Evolutionary conservation across 2,113 vertebrate species (phyloP).

Genomic region (Pycnonotus jocosus): DNA sequence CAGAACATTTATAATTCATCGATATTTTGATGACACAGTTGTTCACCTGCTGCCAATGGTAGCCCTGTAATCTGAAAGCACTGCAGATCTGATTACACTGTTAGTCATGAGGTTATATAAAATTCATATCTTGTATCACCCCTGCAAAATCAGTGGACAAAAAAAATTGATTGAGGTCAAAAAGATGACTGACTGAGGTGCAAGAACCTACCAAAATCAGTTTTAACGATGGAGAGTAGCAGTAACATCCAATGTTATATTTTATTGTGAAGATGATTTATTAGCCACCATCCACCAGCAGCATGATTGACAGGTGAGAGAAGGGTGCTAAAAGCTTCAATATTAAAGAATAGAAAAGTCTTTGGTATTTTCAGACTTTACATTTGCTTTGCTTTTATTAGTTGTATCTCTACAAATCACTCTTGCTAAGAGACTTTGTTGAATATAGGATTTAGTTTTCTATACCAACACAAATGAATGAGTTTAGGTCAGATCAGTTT

Average conservation of each 20-base stretch:
- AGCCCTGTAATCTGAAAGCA: neutral
- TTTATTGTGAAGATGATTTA: neutral
- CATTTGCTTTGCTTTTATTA: neutral
- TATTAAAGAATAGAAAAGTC: neutral
- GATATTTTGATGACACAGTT: constrained; percentile 12
- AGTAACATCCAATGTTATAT: neutral
- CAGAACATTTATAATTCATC: constrained; percentile 35
- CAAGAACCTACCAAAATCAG: neutral
- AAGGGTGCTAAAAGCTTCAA: neutral
- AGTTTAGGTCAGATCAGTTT: neutral
- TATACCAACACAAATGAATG: neutral
- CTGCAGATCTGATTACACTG: neutral
- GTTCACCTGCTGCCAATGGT: constrained; percentile 9
- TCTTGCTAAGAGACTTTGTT: neutral
- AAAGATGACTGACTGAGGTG: neutral
- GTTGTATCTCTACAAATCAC: neutral
- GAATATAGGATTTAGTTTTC: neutral
- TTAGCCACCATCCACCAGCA: neutral
- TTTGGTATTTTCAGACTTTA: neutral
- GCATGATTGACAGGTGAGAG: neutral
- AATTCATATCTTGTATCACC: neutral
- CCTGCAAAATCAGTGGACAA: neutral
- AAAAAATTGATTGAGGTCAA: constrained; percentile 8
- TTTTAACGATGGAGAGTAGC: neutral
- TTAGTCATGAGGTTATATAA: neutral